Evolutionary conservation across 2,113 vertebrate species (phyloP), one percentile per base, ranked within the genome.

Genomic region (Oxyura jamaicensis): DNA sequence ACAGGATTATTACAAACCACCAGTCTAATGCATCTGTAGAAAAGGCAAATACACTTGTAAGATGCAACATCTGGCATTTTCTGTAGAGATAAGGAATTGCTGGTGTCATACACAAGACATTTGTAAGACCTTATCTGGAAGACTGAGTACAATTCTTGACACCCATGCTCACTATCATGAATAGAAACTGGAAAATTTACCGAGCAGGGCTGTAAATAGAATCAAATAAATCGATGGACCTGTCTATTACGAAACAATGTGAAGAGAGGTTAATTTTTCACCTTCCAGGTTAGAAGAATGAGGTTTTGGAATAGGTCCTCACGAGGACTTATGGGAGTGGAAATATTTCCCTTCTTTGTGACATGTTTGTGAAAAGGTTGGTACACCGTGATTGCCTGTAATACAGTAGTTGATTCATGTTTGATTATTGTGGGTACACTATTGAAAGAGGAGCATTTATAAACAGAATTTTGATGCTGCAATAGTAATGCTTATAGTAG

Each of bases 291-390:
- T 13, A 31, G 52, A 29, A 84, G 29, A 55, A 2, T 26, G 56
- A 66, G 29, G 28, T 13, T 59, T 52, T 71, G 39, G 14, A 83
- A 82, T 36, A 88, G 52, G 8, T 25, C 9, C 13, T 11, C 0
- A 0, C 9, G 63, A 89, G 44, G n/a, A 79, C 23, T 33, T 69
- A 2, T 26, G 31, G n/a, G 4, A 87, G 28, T 7, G 69, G 79
- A 95, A 69, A 44, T 48, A 83, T 31, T 82, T 88, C n/a, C 48
- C 17, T 67, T 60, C 25, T 75, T 89, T 95, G 55, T 69, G 35
- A 48, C 2, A 1, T 22, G 10, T 44, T 69, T 83, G 3, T 74
- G 69, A 56, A 88, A 63, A 52, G 20, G 46, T 78, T n/a, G 22
- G 1, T 59, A 11, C 59, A 29, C 35, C 29, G 8, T 2, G 0